These are phyloP conservation scores for Aphidius ervi DNA, from an alignment of 1,140 invertebrate genomes.

Conservation along the genomic window DNA sequence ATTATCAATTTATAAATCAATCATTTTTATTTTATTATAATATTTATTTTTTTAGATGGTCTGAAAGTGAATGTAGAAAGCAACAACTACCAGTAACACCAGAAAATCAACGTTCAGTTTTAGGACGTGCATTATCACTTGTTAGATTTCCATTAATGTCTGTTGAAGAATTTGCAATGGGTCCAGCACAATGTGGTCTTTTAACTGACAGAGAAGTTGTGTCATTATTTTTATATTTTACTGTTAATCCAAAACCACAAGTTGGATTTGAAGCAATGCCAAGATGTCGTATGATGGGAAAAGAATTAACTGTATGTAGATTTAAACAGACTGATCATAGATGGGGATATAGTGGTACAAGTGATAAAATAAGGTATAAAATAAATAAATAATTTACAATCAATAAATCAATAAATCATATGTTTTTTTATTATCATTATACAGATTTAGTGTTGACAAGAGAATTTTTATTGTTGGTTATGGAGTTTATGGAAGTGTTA, in stretches of 20 bases:
- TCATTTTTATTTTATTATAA: conserved; percentile 2
- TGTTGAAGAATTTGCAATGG: conserved; percentile 80
- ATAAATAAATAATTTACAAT: conserved; percentile 35
- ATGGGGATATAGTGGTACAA: conserved; percentile 86
- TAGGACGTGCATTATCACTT: conserved; percentile 66
- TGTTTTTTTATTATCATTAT: background rate
- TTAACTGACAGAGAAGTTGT: conserved; percentile 74
- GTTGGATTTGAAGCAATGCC: conserved; percentile 71
- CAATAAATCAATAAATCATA: background rate
- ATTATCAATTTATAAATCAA: background rate
- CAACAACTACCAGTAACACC: conserved; percentile 63
- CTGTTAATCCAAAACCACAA: conserved; percentile 70
- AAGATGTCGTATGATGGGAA: conserved; percentile 77
- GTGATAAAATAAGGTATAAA: conserved; percentile 72
- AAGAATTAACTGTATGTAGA: conserved; percentile 75
- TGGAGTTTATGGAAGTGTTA: conserved; percentile 83
- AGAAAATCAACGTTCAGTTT: conserved; percentile 67
- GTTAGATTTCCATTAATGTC: conserved; percentile 86
- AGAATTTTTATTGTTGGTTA: conserved; percentile 84
- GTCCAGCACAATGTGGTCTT: conserved; percentile 72
- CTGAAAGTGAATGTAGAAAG: conserved; percentile 72
- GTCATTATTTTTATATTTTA: conserved; percentile 79
- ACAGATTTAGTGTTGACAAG: conserved; percentile 76
- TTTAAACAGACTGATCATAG: conserved; percentile 78
- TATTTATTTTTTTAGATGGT: conserved; percentile 60